Evolutionary conservation across 2,797 vertebrate species (phyloP).

Genomic region (Anomalospiza imberbis): DNA sequence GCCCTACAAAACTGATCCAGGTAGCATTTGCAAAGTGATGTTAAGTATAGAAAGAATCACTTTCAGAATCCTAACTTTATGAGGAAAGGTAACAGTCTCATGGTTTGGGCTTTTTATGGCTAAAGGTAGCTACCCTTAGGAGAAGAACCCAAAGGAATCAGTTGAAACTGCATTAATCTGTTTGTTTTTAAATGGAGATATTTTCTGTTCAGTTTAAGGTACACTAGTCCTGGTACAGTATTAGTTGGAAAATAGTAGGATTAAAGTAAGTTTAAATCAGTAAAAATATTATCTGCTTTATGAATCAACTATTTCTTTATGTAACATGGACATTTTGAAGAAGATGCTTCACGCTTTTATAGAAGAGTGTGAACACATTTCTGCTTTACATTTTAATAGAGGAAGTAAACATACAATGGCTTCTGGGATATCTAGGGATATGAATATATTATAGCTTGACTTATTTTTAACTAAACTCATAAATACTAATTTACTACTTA

Average conservation of each 20-base stretch:
- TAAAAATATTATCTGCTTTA: neutral
- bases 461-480: neutral
- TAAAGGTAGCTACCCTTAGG: neutral
- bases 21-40: neutral
- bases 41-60: neutral
- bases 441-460: neutral
- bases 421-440: neutral
- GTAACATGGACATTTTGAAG: neutral
- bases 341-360: neutral
- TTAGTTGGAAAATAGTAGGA: neutral
- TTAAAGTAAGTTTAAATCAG: neutral
- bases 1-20: neutral
- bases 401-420: neutral
- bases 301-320: neutral
- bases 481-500: neutral
- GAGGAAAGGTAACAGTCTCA: neutral
- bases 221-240: neutral
- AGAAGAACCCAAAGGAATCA: neutral
- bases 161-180: neutral
- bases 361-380: neutral
- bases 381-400: neutral
- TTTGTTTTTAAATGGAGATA: neutral
- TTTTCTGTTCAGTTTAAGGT: neutral
- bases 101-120: neutral
- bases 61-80: neutral